Base-by-base conservation (phyloP, 2,888 invertebrate species). In the Orthosia cruda region DNA sequence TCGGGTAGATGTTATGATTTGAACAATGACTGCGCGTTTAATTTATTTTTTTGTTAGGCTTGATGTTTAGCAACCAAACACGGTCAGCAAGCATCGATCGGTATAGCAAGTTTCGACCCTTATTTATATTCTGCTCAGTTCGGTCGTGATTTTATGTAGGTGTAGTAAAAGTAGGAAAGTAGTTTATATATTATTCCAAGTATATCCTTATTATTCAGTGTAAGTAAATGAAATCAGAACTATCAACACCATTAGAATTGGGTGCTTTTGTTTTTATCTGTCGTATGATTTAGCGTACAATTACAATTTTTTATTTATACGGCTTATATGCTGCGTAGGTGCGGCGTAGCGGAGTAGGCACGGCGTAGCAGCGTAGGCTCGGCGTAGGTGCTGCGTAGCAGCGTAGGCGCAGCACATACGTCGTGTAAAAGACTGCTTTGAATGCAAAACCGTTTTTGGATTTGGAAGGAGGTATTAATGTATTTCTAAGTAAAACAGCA, bases 401-500 rank as follows among this genome's bases (percentile, higher is more conserved):
- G 40, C 32, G 32, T 69, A 50, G 23, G 45, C 26, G 16, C 18
- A 16, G 32, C 26, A 15, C 72, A 18, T 72, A 47, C 18, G n/a
- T 55, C 26, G 20, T 20, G 7, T 45, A 52, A 3, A 45, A 5
- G 4, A 3, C 9, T 23, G 16, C 13, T 40, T 47, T 50, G 0
- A 18, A 5, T 49, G 13, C 13, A 26, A 40, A 16, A 40, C 13
- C 0, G 3, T 50, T 65, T 1, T 65, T 52, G 4, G n/a, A n/a
- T 4, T 62, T 45, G 23, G 12, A 12, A 40, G 15, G 12, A 18
- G 45, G 55, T 32, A n/a, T n/a, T n/a, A 49, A 20, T n/a, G 4
- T 45, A 45, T 40, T 32, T 63, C 2, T n/a, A 72, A 85, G 81
- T 77, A 79, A 91, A 92, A 93, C 89, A 82, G 86, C 74, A 77